A percentile compares a stretch with the other conserved stretches of the same genome.
phyloP scores from a whole-genome alignment of 2,888 invertebrate species.

The Macrophya annulata region DNA sequence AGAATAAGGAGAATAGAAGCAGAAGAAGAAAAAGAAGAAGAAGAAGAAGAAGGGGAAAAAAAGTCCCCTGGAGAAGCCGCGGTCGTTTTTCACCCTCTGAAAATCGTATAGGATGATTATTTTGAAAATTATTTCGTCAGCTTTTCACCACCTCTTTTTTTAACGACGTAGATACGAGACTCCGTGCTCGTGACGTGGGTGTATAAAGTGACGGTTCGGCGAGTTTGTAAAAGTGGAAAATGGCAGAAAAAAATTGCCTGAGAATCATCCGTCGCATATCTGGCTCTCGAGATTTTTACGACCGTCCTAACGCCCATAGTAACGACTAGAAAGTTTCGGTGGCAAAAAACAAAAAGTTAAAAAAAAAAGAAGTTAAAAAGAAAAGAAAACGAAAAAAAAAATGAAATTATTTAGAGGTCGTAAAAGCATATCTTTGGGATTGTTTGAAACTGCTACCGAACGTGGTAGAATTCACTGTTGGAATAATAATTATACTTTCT shows the following conservation, averaged over 20 bases:
- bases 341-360: constrained; percentile 11
- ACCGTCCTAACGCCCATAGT: constrained; percentile 55
- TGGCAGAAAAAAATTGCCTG: constrained; percentile 50
- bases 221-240: constrained; percentile 45
- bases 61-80: background rate
- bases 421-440: constrained; percentile 50
- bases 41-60: background rate
- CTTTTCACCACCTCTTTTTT: constrained; percentile 55
- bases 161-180: constrained; percentile 63
- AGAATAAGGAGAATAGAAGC: background rate
- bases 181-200: constrained; percentile 60
- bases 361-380: constrained; percentile 15
- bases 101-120: constrained; percentile 33
- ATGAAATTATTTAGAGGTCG: constrained; percentile 57
- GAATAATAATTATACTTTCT: constrained; percentile 48
- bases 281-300: constrained; percentile 51
- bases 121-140: constrained; percentile 50
- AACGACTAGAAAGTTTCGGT: constrained; percentile 58
- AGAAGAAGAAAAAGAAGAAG: background rate
- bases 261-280: constrained; percentile 49
- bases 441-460: constrained; percentile 48
- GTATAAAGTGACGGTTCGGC: constrained; percentile 46
- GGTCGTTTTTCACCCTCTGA: constrained; percentile 15
- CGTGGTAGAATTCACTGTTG: constrained; percentile 30
- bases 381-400: background rate